Conservation (phyloP, 1,140 invertebrate species). For the Pectinophora gossypiella region DNA sequence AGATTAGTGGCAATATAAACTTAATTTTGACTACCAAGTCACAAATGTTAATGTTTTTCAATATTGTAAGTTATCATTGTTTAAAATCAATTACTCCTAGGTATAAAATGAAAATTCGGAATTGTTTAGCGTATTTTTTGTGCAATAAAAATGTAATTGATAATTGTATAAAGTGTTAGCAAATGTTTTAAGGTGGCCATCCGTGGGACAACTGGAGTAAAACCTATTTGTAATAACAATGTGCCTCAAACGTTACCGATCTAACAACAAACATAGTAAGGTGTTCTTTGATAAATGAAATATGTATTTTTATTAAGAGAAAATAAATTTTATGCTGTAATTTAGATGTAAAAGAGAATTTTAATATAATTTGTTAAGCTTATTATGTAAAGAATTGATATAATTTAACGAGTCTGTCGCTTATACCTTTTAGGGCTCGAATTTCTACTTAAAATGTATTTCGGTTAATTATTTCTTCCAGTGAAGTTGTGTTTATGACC, state of each 20-base stretch:
- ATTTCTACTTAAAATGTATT: no score
- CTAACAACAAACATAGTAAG: slow-evolving; percentile 57
- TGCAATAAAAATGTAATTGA: not conserved
- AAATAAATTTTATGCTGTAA: slow-evolving; percentile 69
- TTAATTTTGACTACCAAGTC: no score
- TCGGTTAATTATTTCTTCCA: no score
- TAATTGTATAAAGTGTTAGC: not conserved
- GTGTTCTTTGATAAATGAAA: slow-evolving; percentile 70
- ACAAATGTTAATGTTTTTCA: no score
- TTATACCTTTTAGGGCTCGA: no score
- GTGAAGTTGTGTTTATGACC: no score
- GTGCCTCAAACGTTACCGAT: slow-evolving; percentile 70
- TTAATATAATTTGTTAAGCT: slow-evolving; percentile 74
- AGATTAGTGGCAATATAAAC: no score
- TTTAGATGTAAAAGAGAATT: slow-evolving; percentile 64
- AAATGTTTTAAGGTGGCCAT: not conserved
- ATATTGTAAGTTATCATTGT: no score
- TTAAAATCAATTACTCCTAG: no score
- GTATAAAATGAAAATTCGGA: no score
- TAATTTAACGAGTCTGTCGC: slow-evolving; percentile 23
- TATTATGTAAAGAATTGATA: slow-evolving; percentile 57
- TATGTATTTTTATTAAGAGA: slow-evolving; percentile 64
- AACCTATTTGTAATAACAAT: slow-evolving; percentile 23
- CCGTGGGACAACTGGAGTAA: not conserved
- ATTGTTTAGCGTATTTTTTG: no score